Percentiles rank a stretch among this genome's conserved stretches.
Conservation (phyloP, 2,888 invertebrate species). For the Polyommatus icarus region DNA sequence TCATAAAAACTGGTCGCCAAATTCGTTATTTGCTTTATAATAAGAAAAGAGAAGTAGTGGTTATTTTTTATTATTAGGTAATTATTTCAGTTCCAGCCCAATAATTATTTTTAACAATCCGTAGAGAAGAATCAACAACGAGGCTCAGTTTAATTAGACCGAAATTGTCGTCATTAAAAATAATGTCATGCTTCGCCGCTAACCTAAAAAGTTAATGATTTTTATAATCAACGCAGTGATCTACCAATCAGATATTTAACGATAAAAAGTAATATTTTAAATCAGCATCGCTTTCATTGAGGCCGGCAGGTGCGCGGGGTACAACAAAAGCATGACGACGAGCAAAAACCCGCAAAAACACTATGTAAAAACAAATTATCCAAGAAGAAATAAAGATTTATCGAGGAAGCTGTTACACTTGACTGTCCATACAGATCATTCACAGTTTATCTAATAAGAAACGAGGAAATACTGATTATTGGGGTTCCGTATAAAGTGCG, state of each 20-base stretch:
- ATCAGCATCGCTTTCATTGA: slow-evolving; percentile 63
- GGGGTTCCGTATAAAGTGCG: background rate
- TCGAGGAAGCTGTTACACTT: slow-evolving; percentile 78
- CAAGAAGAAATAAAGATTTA: slow-evolving; percentile 71
- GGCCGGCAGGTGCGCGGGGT: slow-evolving; percentile 54
- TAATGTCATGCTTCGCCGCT: slow-evolving; percentile 59
- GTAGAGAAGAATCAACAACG: background rate
- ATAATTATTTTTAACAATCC: background rate
- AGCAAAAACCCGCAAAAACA: slow-evolving; percentile 54
- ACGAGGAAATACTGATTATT: slow-evolving; percentile 53
- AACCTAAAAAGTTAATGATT: slow-evolving; percentile 67
- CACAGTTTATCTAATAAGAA: slow-evolving; percentile 62
- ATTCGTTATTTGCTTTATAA: too few species aligned
- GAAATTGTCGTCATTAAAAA: slow-evolving; percentile 54
- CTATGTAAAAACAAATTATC: slow-evolving; percentile 75
- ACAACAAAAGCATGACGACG: slow-evolving; percentile 57
- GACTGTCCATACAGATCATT: slow-evolving; percentile 73
- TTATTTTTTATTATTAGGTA: too few species aligned
- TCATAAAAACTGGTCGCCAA: background rate
- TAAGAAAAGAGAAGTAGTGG: too few species aligned
- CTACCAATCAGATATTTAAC: slow-evolving; percentile 74
- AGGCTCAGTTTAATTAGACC: slow-evolving; percentile 49
- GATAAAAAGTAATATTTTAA: slow-evolving; percentile 73
- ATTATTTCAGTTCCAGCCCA: background rate
- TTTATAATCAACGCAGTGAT: slow-evolving; percentile 74